Base-by-base conservation (phyloP, 2,797 vertebrate species). In the Protosalanx chinensis region DNA sequence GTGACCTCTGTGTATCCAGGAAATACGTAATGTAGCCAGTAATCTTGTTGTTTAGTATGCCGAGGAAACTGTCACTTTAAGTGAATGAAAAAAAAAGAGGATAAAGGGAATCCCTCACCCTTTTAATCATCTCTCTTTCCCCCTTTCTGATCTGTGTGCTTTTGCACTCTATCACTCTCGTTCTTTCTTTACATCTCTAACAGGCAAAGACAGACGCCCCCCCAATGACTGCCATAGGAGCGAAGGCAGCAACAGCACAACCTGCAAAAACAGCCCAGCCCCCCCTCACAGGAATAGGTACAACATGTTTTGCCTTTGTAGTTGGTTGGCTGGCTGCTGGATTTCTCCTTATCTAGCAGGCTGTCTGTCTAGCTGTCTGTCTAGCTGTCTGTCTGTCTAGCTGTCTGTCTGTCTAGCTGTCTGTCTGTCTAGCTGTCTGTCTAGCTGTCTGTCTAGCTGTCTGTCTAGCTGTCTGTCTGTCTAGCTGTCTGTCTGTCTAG, bases 211-310 rank as follows among this genome's bases (percentile, higher is more conserved):
- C 88, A 0, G 96, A 98, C 77, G 93, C 92, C 1, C 74, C 88
- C 77, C 87, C 83, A 0, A 91, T 89, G 5, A 81, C 89, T 3
- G 90, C 95, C 76, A 93, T 93, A 76, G 79, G 85, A 89, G 89
- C 92, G 75, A 85, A 98, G 93, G 89, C 94, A 53, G 89, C 88
- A 0, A 88, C 86, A 0, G 78, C 90, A 69, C 92, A 91, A 76
- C 90, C 91, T 3, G 92, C 89, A 46, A 96, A 95, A 91, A 84
- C 81, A 0, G 90, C 94, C 0, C 90, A 92, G 66, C 88, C 93
- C 6, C 91, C 92, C 6, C 95, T 94, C 75, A 93, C 94, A 74
- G 93, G 94, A 70, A 90, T 95, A 93, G 97, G 96, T 97, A 86
- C 23, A 91, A 85, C 70, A 67, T 16, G 10, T 58, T 67, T 13